A percentile compares a stretch with the other conserved stretches of the same genome.
phyloP scores from a whole-genome alignment of 2,888 invertebrate species.

The Pimpla rufipes region DNA sequence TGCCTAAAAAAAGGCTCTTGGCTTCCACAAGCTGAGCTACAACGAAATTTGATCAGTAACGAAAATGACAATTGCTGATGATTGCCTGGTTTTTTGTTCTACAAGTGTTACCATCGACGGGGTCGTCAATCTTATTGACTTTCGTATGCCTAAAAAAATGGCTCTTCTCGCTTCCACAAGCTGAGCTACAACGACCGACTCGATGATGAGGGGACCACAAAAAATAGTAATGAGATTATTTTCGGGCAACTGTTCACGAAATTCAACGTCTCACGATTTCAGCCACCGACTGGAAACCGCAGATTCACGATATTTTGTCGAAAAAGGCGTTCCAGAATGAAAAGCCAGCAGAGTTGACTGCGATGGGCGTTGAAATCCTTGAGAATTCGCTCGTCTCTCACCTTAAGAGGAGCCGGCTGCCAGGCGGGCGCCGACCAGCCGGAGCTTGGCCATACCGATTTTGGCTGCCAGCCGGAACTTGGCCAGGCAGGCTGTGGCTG shows the following conservation, averaged over 20 bases:
- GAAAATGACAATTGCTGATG: too few relatives aligned
- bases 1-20: neutral
- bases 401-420: constrained; percentile 12
- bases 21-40: too few relatives aligned
- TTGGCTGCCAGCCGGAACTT: constrained; percentile 65
- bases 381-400: neutral
- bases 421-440: constrained; percentile 18
- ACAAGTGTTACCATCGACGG: neutral
- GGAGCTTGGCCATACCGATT: constrained; percentile 47
- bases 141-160: too few relatives aligned
- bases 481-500: constrained; percentile 64
- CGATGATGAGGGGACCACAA: neutral
- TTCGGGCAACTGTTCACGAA: neutral
- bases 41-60: too few relatives aligned
- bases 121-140: neutral
- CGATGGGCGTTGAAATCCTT: neutral
- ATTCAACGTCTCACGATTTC: neutral
- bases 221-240: neutral
- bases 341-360: neutral
- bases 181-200: neutral
- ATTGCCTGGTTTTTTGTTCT: too few relatives aligned
- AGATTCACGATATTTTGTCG: neutral
- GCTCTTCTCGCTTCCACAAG: neutral
- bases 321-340: neutral
- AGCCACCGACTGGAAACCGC: neutral